phyloP scores from a whole-genome alignment of 2,888 invertebrate genomes.

The Folsomia candida region DNA sequence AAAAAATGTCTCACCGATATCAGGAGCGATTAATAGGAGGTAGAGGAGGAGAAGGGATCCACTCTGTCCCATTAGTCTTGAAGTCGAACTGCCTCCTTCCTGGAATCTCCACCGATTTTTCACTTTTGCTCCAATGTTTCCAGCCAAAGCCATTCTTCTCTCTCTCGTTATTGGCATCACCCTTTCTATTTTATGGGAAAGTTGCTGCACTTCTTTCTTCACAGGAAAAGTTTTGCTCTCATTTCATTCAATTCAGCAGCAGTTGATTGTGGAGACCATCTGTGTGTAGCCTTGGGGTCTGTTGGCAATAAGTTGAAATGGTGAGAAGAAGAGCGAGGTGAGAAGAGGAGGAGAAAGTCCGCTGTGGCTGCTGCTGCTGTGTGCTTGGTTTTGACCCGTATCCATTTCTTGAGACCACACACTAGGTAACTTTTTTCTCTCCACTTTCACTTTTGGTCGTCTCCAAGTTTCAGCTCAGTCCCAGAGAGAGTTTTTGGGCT shows the following conservation, averaged over 20 bases:
- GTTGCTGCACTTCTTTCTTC: not conserved
- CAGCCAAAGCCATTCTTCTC: not conserved
- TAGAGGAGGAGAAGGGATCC: constrained; percentile 43
- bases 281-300: not conserved
- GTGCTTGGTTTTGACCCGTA: constrained; percentile 6
- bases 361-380: not conserved
- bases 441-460: not conserved
- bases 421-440: not conserved
- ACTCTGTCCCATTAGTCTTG: constrained; percentile 36
- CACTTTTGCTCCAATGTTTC: not conserved
- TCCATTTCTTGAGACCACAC: constrained; percentile 5
- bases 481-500: not conserved
- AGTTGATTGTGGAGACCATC: not conserved
- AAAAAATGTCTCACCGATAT: constrained; percentile 50
- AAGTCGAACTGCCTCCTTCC: not conserved
- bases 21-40: constrained; percentile 48
- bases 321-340: not conserved
- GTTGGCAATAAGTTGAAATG: not conserved
- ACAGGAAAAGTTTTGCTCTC: not conserved
- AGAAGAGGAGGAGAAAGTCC: not conserved
- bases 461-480: not conserved
- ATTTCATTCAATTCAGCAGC: not conserved
- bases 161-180: constrained; percentile 7
- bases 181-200: constrained; percentile 1
- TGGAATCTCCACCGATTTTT: constrained; percentile 4